Conservation (phyloP, 2,113 vertebrate species). For the Phrynosoma platyrhinos region DNA sequence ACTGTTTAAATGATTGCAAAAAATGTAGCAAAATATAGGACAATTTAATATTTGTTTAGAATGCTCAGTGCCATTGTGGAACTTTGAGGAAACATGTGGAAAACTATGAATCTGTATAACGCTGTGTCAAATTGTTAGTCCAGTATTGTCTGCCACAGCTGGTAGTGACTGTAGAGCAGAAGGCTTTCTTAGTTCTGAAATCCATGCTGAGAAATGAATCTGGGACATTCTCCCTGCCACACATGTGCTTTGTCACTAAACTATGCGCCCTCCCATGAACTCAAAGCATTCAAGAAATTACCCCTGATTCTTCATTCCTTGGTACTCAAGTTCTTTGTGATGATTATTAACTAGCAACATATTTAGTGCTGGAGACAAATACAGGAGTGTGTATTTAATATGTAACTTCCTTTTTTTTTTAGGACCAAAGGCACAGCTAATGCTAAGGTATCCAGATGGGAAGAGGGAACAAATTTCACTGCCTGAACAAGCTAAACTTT, state of each 20-base stretch:
- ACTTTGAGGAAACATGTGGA: too few species aligned
- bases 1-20: neutral
- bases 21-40: neutral
- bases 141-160: neutral
- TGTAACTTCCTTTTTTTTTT: constrained; percentile 54
- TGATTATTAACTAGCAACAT: neutral
- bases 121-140: neutral
- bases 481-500: constrained; percentile 93
- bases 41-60: neutral
- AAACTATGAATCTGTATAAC: neutral
- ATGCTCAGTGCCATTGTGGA: neutral
- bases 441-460: constrained; percentile 98
- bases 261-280: neutral
- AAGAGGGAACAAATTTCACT: constrained; percentile 97
- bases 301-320: constrained; percentile 15
- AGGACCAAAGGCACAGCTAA: constrained; percentile 98
- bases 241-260: neutral
- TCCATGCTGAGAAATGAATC: neutral
- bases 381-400: constrained; percentile 42
- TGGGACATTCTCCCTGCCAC: too few species aligned
- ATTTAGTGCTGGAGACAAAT: neutral
- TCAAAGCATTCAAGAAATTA: neutral
- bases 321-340: neutral
- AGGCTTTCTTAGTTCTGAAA: neutral
- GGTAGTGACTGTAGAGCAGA: neutral